Evolutionary conservation across 2,797 vertebrate species (phyloP).

Genomic region (Avahi laniger): DNA sequence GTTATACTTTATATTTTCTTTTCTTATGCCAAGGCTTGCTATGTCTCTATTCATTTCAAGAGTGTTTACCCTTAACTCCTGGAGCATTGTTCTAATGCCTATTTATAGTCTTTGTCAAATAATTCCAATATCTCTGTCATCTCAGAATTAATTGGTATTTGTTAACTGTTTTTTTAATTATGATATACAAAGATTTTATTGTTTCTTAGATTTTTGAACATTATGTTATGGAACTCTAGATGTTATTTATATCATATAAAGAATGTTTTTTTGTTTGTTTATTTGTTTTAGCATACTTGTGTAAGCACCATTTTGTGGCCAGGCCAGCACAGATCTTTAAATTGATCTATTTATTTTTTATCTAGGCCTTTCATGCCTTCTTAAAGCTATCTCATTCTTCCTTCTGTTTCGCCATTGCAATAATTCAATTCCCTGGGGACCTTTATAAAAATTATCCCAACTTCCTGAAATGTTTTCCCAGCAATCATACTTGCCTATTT

Average conservation of each 20-base stretch:
- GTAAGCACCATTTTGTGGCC: background rate
- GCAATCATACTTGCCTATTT: background rate
- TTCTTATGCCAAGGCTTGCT: background rate
- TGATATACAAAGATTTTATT: background rate
- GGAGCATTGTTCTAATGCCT: background rate
- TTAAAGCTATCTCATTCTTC: background rate
- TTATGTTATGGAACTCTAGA: background rate
- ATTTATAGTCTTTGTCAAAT: background rate
- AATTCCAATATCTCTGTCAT: background rate
- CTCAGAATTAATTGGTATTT: background rate
- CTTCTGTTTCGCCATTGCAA: background rate
- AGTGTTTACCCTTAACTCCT: background rate
- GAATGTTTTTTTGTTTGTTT: background rate
- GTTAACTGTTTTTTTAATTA: background rate
- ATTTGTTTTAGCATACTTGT: background rate
- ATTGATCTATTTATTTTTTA: background rate
- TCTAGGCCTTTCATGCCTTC: background rate
- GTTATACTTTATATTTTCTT: background rate
- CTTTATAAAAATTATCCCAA: background rate
- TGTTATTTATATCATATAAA: background rate
- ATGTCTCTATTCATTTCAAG: background rate
- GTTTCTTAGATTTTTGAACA: background rate
- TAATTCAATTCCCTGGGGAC: background rate
- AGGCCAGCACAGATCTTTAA: background rate
- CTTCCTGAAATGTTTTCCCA: background rate